phyloP scores from a whole-genome alignment of 2,113 vertebrate species.

The Myrmecophaga tridactyla region DNA sequence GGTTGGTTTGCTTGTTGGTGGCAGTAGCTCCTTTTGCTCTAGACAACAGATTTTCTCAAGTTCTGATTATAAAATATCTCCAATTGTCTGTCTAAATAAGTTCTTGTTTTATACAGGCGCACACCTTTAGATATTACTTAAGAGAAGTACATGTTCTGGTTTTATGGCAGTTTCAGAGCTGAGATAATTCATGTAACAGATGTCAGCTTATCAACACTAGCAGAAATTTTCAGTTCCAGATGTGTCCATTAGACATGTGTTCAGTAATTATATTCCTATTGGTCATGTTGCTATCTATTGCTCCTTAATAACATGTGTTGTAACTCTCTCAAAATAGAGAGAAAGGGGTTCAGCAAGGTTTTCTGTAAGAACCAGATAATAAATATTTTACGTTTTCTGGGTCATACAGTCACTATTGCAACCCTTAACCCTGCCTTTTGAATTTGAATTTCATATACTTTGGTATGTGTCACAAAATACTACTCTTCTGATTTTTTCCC shows the following conservation, averaged over 20 bases:
- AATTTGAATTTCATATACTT: background rate
- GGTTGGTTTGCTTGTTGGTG: background rate
- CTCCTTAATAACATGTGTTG: background rate
- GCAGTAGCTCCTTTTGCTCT: conserved; percentile 9
- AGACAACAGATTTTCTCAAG: background rate
- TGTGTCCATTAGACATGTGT: background rate
- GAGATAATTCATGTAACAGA: background rate
- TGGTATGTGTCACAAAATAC: background rate
- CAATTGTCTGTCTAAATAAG: background rate
- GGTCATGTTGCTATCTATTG: background rate
- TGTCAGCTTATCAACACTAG: background rate
- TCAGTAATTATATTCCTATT: background rate
- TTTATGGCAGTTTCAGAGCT: background rate
- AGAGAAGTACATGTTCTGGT: background rate
- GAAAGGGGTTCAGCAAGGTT: background rate
- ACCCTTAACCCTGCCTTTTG: background rate
- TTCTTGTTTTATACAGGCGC: background rate
- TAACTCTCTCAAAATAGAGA: background rate
- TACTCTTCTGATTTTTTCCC: background rate
- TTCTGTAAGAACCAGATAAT: background rate
- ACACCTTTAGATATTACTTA: background rate
- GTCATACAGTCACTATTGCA: background rate
- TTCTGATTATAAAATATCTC: background rate
- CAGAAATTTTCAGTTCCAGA: background rate
- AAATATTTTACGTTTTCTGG: background rate